These are phyloP conservation scores for Rhagium mordax DNA, from an alignment of 2,888 invertebrate species.

Conservation along the genomic window DNA sequence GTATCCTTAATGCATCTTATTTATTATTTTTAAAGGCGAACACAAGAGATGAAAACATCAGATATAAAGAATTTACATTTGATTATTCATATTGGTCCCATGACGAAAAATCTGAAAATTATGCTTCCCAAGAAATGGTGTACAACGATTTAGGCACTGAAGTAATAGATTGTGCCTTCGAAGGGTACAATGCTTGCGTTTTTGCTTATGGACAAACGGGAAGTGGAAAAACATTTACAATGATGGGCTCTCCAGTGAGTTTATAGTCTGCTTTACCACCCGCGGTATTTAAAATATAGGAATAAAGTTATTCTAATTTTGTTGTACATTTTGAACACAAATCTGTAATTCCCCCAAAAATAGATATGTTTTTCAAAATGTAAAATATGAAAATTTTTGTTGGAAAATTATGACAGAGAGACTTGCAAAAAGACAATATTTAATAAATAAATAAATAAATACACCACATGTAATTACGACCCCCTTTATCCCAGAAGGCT, in stretches of 20 bases:
- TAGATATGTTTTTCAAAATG: no score
- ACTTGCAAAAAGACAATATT: no score
- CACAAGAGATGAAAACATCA: slow-evolving; percentile 66
- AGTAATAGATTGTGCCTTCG: slow-evolving; percentile 86
- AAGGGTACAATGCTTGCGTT: slow-evolving; percentile 91
- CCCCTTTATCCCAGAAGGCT: no score
- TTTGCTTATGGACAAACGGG: slow-evolving; percentile 95
- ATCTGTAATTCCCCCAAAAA: no score
- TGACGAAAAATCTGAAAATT: slow-evolving; percentile 79
- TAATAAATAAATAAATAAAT: no score
- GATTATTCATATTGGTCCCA: slow-evolving; percentile 93
- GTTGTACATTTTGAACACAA: no score
- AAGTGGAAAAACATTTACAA: slow-evolving; percentile 92
- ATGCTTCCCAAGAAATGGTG: slow-evolving; percentile 87
- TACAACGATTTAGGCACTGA: slow-evolving; percentile 84
- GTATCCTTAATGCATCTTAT: slow-evolving; percentile 4
- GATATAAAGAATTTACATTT: slow-evolving; percentile 89
- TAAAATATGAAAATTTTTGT: no score
- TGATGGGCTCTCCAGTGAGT: slow-evolving; percentile 87
- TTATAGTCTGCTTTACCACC: not conserved
- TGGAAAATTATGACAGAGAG: no score
- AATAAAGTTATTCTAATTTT: no score
- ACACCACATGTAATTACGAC: no score
- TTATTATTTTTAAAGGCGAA: slow-evolving; percentile 60
- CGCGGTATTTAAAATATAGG: no score